A percentile compares a stretch with the other conserved stretches of the same genome.
Evolutionary conservation across 1,140 invertebrate species (phyloP).

Genomic region (Pristionchus pacificus): DNA sequence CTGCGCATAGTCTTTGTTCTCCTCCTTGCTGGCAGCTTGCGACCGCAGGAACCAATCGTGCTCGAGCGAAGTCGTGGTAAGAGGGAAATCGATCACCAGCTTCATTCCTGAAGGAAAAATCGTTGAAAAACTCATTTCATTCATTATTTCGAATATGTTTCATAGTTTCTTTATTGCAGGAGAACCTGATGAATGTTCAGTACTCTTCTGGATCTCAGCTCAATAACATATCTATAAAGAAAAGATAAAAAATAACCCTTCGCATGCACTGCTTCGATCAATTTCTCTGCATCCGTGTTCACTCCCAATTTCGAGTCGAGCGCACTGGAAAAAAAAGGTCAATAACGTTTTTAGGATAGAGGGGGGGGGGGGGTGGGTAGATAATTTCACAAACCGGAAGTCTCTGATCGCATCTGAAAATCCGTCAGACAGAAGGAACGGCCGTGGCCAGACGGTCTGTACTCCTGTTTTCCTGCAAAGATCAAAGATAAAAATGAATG

Average conservation of each 20-base stretch:
- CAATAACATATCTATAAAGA: neutral
- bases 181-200: too few relatives aligned
- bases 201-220: too few relatives aligned
- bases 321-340: neutral
- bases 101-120: constrained; percentile 34
- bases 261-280: constrained; percentile 46
- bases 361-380: too few relatives aligned
- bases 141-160: too few relatives aligned
- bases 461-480: neutral
- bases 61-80: constrained; percentile 47
- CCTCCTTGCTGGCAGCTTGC: constrained; percentile 18
- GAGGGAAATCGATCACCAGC: constrained; percentile 46
- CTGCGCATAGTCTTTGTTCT: constrained; percentile 28
- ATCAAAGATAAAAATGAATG: neutral
- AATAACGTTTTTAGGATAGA: constrained; percentile 30
- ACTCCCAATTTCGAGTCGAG: constrained; percentile 43
- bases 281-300: constrained; percentile 36
- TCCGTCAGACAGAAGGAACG: constrained; percentile 44
- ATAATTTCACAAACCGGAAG: constrained; percentile 23
- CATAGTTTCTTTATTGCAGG: too few relatives aligned
- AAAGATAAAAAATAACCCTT: constrained; percentile 21
- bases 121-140: too few relatives aligned
- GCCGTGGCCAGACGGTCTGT: constrained; percentile 42
- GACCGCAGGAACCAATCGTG: constrained; percentile 49
- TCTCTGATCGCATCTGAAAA: constrained; percentile 31